Conservation (phyloP, 2,113 vertebrate species). For the Lepus americanus region DNA sequence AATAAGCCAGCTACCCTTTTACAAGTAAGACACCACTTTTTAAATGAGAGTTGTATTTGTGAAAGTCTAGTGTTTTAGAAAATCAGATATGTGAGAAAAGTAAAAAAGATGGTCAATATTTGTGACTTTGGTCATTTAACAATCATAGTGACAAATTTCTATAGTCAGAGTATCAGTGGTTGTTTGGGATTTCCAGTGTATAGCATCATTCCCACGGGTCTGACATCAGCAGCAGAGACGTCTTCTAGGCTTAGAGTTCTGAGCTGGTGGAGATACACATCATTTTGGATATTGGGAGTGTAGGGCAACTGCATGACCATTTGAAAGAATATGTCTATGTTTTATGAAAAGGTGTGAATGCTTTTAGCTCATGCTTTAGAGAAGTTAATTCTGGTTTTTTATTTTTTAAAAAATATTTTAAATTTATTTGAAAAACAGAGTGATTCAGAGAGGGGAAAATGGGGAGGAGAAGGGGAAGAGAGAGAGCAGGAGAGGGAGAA, state of each 20-base stretch:
- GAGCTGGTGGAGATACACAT: not conserved
- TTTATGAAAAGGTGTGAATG: not conserved
- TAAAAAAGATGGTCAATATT: not conserved
- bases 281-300: not conserved
- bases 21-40: not conserved
- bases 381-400: not conserved
- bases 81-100: not conserved
- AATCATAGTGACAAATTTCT: not conserved
- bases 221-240: fast-evolving
- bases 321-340: not conserved
- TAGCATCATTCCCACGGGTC: fast-evolving
- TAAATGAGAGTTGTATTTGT: not conserved
- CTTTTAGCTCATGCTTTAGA: not conserved
- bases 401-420: no score
- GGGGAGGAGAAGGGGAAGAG: no score
- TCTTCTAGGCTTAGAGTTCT: fast-evolving
- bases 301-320: not conserved
- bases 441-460: no score
- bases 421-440: no score
- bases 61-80: not conserved
- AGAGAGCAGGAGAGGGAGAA: no score
- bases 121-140: not conserved
- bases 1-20: not conserved
- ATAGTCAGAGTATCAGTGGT: fast-evolving
- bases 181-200: not conserved